These are phyloP conservation scores for Fabriciana adippe DNA, from an alignment of 2,888 invertebrate genomes.

Conservation along the genomic window DNA sequence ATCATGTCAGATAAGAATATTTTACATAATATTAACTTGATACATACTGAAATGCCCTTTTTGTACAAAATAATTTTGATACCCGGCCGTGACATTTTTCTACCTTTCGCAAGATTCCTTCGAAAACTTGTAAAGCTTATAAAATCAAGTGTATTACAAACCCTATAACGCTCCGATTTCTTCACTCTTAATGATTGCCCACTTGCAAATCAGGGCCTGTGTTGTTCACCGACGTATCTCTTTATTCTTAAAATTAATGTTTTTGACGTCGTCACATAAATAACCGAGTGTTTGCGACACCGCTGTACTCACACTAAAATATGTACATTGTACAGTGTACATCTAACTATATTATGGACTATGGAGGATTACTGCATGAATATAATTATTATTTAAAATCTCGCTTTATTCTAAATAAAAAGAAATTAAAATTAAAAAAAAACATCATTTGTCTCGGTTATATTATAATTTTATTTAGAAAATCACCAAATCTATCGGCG, in stretches of 20 bases:
- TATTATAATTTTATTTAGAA: no score
- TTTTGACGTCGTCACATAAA: constrained; percentile 41
- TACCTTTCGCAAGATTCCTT: constrained; percentile 57
- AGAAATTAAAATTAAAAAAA: no score
- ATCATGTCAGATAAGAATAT: constrained; percentile 26
- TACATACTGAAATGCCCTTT: constrained; percentile 56
- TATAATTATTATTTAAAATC: no score
- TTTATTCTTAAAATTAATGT: constrained; percentile 45
- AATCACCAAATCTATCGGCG: no score
- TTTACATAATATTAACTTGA: constrained; percentile 29
- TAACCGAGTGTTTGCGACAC: constrained; percentile 35
- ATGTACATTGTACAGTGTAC: no score
- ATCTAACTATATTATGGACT: no score
- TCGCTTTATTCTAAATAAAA: no score
- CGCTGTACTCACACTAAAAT: neutral
- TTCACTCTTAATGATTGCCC: constrained; percentile 58
- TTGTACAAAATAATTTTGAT: constrained; percentile 57
- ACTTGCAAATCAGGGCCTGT: constrained; percentile 37
- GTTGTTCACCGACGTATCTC: constrained; percentile 22
- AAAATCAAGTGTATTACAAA: constrained; percentile 55
- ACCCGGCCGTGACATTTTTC: constrained; percentile 72
- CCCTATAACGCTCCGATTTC: constrained; percentile 63
- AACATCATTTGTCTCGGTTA: no score
- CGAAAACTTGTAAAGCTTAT: constrained; percentile 62
- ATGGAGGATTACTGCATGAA: no score